Conservation (phyloP, 2,113 vertebrate species). For the Anguilla japonica region DNA sequence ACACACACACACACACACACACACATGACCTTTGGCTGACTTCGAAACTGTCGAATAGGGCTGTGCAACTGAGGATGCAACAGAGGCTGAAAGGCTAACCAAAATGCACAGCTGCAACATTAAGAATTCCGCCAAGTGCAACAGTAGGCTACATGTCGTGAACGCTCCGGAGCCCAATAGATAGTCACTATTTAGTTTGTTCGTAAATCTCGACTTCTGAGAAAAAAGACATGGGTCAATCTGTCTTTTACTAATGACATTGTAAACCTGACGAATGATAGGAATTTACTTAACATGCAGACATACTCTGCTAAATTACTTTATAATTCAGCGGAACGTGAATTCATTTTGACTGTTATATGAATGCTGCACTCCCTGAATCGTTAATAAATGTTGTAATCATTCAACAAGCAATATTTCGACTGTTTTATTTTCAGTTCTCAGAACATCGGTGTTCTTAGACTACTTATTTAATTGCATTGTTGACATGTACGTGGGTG, state of each 20-base stretch:
- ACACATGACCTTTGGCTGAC: slow-evolving; percentile 54
- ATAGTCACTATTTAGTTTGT: slow-evolving; percentile 6
- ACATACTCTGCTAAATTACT: not conserved
- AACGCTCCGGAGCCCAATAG: not conserved
- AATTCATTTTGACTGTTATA: not conserved
- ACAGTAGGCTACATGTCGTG: not conserved
- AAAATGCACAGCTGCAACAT: not conserved
- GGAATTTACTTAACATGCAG: not conserved
- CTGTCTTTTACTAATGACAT: not conserved
- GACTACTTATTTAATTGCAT: not conserved
- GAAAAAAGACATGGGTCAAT: not conserved
- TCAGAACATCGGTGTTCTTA: not conserved
- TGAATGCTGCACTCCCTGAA: not conserved
- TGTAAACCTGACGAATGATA: not conserved
- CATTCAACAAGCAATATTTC: not conserved
- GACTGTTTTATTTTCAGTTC: not conserved
- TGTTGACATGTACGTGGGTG: not conserved
- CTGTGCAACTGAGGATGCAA: not conserved
- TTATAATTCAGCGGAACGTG: not conserved
- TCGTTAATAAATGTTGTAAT: not conserved
- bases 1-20: slow-evolving; percentile 1
- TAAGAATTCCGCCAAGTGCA: not conserved
- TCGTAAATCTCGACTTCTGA: not conserved
- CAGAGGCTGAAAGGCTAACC: not conserved
- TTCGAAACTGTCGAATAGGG: slow-evolving; percentile 29